Base-by-base conservation (phyloP, 2,888 invertebrate species). In the Alloplasta piceator region DNA sequence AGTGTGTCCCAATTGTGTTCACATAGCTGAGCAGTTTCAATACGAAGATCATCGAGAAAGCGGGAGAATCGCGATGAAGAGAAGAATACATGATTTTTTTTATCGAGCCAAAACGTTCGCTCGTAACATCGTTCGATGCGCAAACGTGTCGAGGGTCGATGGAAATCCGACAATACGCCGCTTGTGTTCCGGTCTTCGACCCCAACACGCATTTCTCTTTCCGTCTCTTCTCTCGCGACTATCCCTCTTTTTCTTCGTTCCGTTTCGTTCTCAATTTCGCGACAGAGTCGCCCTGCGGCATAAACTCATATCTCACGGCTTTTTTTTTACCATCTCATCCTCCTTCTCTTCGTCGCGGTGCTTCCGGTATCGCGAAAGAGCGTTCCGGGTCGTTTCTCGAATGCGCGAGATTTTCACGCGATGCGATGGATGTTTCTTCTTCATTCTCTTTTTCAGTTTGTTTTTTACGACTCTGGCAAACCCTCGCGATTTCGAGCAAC, bases 311-410 rank as follows among this genome's bases (percentile, higher is more conserved):
- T 64, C 73, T 56, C 7, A 10, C 43, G 16, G 48, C 38, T 41
- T 61, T 46, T 48, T 46, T 58, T 50, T 50, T 5, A n/a, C 63
- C 39, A 14, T 41, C 58, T 71, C 75, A 52, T 41, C 36, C 72
- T 39, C 68, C 50, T 43, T 26, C 71, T 60, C 60, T 63, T 64
- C 58, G 26, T 2, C 26, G 26, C 68, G 58, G 56, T 52, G 72
- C 75, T 80, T 79, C 81, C 81, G 83, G 79, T 78, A 82, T 83
- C 81, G 78, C 70, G 71, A 78, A 64, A 63, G 38, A 43, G 39
- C 76, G 83, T 83, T 83, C 68, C 81, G 73, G 81, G 76, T 79
- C 81, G 81, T 83, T 81, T 76, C 74, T 82, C 79, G 74, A 77
- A 83, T 41, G 72, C 76, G 61, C 67, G 78, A 74, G 83, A 82